Evolutionary conservation across 2,797 vertebrate genomes (phyloP).

Genomic region (Thunnus albacares): DNA sequence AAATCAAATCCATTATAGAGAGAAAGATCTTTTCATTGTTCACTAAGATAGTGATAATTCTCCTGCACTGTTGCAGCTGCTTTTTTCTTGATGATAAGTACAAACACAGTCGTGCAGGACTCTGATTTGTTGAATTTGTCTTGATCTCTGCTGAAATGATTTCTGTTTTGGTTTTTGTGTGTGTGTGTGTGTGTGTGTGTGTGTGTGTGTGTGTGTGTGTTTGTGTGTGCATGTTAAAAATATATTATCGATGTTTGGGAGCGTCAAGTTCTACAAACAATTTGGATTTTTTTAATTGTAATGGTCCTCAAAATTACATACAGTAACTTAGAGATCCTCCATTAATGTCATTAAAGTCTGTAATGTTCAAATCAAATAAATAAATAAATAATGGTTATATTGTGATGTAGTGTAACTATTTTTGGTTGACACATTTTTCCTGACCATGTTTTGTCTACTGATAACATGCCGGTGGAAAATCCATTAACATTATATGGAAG

Average conservation of each 20-base stretch:
- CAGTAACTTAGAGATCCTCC: background rate
- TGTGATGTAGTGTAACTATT: background rate
- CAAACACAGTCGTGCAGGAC: background rate
- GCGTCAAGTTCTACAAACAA: background rate
- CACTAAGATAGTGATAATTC: slow-evolving; percentile 15
- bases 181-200: too few relatives aligned
- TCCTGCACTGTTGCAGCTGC: slow-evolving; percentile 1
- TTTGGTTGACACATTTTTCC: background rate
- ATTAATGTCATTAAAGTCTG: background rate
- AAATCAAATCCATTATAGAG: slow-evolving; percentile 8
- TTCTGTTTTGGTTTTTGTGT: too few relatives aligned
- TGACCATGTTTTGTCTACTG: background rate
- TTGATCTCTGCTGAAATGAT: background rate
- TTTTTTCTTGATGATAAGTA: slow-evolving; percentile 1
- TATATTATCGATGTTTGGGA: background rate
- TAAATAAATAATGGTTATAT: background rate
- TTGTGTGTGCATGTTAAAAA: too few relatives aligned
- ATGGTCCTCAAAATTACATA: background rate
- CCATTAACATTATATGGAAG: background rate
- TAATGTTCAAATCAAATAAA: background rate
- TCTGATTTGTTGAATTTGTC: background rate
- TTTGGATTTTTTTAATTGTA: background rate
- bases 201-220: too few relatives aligned
- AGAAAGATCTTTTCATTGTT: slow-evolving; percentile 12
- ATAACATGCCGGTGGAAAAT: background rate